Evolutionary conservation across 2,113 vertebrate species (phyloP).

Genomic region (Nasalis larvatus): DNA sequence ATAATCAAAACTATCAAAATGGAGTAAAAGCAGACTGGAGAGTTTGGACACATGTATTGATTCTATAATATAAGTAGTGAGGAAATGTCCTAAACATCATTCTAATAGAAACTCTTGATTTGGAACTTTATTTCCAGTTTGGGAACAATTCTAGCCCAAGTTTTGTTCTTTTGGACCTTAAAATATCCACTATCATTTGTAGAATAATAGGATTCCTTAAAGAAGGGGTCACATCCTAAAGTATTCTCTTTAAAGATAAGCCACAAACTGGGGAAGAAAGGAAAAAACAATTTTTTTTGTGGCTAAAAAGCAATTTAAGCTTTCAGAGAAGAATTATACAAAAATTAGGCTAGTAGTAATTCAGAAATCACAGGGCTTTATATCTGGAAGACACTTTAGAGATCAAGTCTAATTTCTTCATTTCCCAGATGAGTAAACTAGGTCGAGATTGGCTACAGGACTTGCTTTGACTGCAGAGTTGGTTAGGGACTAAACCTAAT

Average conservation of each 20-base stretch:
- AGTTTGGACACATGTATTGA: accelerated
- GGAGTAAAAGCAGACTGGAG: background rate
- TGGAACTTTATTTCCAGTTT: background rate
- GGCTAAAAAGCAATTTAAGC: background rate
- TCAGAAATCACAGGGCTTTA: background rate
- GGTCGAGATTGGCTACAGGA: background rate
- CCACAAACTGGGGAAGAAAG: background rate
- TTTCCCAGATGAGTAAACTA: background rate
- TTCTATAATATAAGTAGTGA: background rate
- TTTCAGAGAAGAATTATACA: background rate
- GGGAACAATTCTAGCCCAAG: background rate
- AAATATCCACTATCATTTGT: background rate
- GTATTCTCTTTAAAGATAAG: background rate
- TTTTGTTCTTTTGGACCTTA: background rate
- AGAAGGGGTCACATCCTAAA: background rate
- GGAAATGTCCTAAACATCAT: background rate
- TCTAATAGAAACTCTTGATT: too few species aligned
- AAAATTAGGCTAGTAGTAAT: background rate
- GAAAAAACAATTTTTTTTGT: background rate
- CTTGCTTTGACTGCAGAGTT: background rate
- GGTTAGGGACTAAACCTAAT: background rate
- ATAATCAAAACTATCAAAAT: background rate
- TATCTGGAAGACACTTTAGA: background rate
- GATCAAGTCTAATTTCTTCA: background rate
- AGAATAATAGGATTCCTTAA: background rate